Conservation (phyloP, 2,888 invertebrate species). For the Hydraecia micacea region DNA sequence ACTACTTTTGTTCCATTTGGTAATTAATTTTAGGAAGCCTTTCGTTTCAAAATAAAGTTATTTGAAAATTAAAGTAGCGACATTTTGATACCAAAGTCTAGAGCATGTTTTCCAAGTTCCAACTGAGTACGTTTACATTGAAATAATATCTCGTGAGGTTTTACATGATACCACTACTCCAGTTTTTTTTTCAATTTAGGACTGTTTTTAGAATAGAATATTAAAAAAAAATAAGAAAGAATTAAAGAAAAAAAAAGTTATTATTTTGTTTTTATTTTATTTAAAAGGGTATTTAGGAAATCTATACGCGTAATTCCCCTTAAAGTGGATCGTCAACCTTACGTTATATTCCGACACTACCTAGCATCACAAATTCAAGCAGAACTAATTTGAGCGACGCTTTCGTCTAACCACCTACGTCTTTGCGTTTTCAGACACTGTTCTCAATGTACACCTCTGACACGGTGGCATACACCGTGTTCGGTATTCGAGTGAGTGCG, state of each 20-base stretch:
- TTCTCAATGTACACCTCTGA: slow-evolving; percentile 85
- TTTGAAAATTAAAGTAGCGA: not conserved
- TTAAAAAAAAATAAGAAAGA: no score
- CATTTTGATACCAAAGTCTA: not conserved
- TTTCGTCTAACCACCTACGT: not conserved
- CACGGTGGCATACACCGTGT: slow-evolving; percentile 81
- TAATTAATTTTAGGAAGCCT: not conserved
- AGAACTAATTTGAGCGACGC: not conserved
- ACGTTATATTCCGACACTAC: not conserved
- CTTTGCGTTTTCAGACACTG: slow-evolving; percentile 70
- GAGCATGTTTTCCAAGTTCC: not conserved
- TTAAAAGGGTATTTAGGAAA: not conserved
- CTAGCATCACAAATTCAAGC: not conserved
- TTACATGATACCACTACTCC: not conserved
- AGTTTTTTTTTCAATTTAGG: no score
- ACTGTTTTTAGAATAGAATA: no score
- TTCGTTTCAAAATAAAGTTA: slow-evolving; percentile 1
- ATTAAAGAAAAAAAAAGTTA: no score
- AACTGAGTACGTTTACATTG: not conserved
- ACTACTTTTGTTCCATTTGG: not conserved
- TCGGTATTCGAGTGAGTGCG: slow-evolving; percentile 80
- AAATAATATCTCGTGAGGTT: not conserved
- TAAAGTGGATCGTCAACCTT: not conserved
- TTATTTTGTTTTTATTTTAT: not conserved
- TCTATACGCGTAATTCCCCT: not conserved